A percentile compares a stretch with the other conserved stretches of the same genome.
Evolutionary conservation across 1,140 invertebrate species (phyloP).

Genomic region (Bombus picipes): DNA sequence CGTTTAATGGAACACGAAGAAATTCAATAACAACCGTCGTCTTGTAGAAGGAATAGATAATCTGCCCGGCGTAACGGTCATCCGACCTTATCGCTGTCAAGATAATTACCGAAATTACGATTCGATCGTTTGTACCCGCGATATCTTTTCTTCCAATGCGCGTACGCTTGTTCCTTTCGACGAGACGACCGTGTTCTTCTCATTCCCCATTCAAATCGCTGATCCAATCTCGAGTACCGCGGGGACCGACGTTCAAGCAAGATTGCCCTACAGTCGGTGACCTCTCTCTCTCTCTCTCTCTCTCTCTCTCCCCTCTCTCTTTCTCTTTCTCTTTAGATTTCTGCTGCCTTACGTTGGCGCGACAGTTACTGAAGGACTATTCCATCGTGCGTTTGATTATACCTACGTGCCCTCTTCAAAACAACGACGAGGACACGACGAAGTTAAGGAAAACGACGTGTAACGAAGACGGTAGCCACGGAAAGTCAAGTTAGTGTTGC

Average conservation of each 20-base stretch:
- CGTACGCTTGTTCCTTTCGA: background rate
- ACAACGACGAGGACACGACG: background rate
- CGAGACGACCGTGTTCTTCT: background rate
- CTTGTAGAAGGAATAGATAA: background rate
- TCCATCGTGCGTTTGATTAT: background rate
- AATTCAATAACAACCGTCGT: conserved; percentile 18
- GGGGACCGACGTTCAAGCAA: conserved; percentile 24
- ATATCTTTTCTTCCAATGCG: background rate
- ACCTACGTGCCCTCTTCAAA: background rate
- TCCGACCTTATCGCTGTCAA: background rate
- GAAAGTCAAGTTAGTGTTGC: no score
- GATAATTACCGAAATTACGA: conserved; percentile 51
- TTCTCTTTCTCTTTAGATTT: background rate
- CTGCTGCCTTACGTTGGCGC: background rate
- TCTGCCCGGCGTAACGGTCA: background rate
- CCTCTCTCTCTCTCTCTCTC: background rate
- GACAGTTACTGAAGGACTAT: background rate
- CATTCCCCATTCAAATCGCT: conserved; percentile 46
- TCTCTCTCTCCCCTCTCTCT: no score
- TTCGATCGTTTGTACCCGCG: conserved; percentile 10
- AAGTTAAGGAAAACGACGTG: background rate
- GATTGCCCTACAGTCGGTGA: conserved; percentile 16
- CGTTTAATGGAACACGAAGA: background rate
- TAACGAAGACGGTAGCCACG: no score
- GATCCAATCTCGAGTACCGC: conserved; percentile 50